Conservation (phyloP, 2,888 invertebrate species). For the Diabrotica balteata region DNA sequence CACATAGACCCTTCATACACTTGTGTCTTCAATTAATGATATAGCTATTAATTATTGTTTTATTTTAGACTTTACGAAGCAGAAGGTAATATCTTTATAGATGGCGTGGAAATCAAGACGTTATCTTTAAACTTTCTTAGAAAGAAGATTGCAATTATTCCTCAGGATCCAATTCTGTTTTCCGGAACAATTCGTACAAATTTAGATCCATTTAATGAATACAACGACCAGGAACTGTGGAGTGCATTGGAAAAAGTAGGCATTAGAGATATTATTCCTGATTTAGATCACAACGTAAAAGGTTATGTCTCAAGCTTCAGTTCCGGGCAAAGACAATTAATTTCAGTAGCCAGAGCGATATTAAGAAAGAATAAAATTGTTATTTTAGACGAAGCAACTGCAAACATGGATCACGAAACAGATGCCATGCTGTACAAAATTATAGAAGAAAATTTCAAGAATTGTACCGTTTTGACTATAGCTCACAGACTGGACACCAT, state of each 20-base stretch:
- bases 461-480: constrained; percentile 65
- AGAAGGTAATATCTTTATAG: constrained; percentile 82
- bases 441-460: constrained; percentile 62
- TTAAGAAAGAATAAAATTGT: constrained; percentile 61
- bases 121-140: constrained; percentile 78
- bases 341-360: constrained; percentile 65
- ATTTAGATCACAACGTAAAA: constrained; percentile 60
- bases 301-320: constrained; percentile 55
- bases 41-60: neutral
- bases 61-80: constrained; percentile 72
- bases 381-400: constrained; percentile 65
- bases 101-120: constrained; percentile 72
- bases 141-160: constrained; percentile 81
- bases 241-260: constrained; percentile 74
- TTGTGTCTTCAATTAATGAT: too few relatives aligned
- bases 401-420: constrained; percentile 63
- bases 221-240: constrained; percentile 81
- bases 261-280: constrained; percentile 72
- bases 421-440: constrained; percentile 63
- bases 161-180: constrained; percentile 86
- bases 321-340: constrained; percentile 65
- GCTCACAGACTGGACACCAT: constrained; percentile 60
- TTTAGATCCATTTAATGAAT: constrained; percentile 84
- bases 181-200: constrained; percentile 86
- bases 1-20: too few relatives aligned